phyloP scores from a whole-genome alignment of 2,888 invertebrate genomes.

The Exephanes ischioxanthus region DNA sequence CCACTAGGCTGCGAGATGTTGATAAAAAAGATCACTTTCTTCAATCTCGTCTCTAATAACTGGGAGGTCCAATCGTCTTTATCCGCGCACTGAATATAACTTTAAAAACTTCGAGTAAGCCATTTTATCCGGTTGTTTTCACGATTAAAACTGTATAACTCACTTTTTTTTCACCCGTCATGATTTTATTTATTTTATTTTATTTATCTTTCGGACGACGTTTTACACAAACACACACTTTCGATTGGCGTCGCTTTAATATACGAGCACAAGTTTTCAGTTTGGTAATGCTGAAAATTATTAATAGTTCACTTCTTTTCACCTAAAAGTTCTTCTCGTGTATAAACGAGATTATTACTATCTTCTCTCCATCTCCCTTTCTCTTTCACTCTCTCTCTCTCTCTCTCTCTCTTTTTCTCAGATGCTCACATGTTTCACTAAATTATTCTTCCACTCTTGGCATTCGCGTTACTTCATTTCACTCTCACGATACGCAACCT shows the following conservation, averaged over 20 bases:
- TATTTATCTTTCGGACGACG: slow-evolving; percentile 3
- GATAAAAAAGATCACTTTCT: slow-evolving; percentile 66
- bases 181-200: neutral
- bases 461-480: slow-evolving; percentile 16
- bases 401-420: slow-evolving; percentile 2
- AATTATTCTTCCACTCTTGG: slow-evolving; percentile 19
- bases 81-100: neutral
- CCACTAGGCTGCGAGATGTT: slow-evolving; percentile 61
- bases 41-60: slow-evolving; percentile 53
- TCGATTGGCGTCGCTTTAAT: slow-evolving; percentile 31
- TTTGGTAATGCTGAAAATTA: slow-evolving; percentile 34
- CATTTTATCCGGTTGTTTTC: slow-evolving; percentile 26
- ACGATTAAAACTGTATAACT: slow-evolving; percentile 47
- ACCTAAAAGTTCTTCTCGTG: slow-evolving; percentile 22
- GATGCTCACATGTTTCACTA: neutral
- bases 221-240: slow-evolving; percentile 20
- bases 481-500: slow-evolving; percentile 44
- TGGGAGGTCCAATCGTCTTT: slow-evolving; percentile 39
- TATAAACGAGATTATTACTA: slow-evolving; percentile 21
- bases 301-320: slow-evolving; percentile 22
- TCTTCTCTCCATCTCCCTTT: neutral
- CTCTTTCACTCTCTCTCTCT: neutral
- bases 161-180: slow-evolving; percentile 22
- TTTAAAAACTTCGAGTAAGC: slow-evolving; percentile 30
- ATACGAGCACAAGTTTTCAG: slow-evolving; percentile 26